Evolutionary conservation across 2,888 invertebrate species (phyloP).

Genomic region (Mesorhabditis sp.): DNA sequence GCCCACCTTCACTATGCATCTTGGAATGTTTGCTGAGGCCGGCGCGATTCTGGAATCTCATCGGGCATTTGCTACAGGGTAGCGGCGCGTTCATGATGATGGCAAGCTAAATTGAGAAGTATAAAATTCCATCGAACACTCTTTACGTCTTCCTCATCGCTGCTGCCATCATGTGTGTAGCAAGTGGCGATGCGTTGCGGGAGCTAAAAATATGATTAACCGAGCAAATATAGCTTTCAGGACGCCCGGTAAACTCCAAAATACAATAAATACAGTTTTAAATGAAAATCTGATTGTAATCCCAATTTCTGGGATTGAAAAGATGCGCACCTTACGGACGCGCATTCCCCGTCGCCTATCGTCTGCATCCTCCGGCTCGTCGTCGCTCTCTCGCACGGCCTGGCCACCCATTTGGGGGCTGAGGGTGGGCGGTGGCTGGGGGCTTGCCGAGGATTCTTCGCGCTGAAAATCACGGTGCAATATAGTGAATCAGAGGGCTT

Average conservation of each 20-base stretch:
- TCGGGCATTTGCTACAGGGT: background rate
- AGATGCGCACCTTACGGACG: background rate
- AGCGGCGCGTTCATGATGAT: background rate
- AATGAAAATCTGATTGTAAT: background rate
- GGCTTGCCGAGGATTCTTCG: background rate
- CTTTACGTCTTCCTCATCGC: background rate
- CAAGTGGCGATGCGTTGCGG: background rate
- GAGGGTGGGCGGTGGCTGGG: background rate
- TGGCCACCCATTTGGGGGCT: background rate
- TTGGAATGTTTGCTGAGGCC: background rate
- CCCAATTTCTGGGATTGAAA: background rate
- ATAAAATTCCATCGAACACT: background rate
- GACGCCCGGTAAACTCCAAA: no score
- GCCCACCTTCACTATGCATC: background rate
- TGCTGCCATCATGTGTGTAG: conserved; percentile 5
- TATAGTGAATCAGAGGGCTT: no score
- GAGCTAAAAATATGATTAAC: background rate
- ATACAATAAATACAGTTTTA: no score
- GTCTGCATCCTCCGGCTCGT: background rate
- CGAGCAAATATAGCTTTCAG: no score
- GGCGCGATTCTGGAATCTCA: background rate
- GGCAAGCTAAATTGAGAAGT: no score
- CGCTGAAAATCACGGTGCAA: background rate
- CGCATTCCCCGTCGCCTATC: background rate
- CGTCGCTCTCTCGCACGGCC: background rate